Evolutionary conservation across 1,140 invertebrate species (phyloP).

Genomic region (Kradibia gibbosae): DNA sequence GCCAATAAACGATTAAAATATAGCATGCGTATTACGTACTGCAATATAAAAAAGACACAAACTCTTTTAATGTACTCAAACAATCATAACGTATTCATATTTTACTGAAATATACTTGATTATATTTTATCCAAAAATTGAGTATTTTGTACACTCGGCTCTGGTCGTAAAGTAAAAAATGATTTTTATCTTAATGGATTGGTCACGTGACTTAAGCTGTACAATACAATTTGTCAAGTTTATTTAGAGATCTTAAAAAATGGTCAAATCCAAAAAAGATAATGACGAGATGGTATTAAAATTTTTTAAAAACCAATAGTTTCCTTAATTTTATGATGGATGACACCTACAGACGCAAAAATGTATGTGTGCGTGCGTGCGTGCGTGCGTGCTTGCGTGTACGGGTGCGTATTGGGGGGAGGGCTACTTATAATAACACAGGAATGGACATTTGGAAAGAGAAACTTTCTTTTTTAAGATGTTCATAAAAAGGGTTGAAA

Average conservation of each 20-base stretch:
- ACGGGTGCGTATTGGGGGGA: too few species aligned
- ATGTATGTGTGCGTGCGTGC: too few species aligned
- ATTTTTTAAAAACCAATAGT: conserved; percentile 35
- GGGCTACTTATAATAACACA: neutral
- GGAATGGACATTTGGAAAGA: neutral
- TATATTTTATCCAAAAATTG: neutral
- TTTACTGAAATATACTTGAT: neutral
- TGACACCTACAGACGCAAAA: neutral
- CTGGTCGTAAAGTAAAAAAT: neutral
- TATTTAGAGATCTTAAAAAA: neutral
- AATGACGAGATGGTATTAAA: neutral
- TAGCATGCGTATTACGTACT: neutral
- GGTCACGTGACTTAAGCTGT: neutral
- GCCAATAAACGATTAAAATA: neutral
- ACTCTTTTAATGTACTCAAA: neutral
- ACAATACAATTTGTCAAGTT: neutral
- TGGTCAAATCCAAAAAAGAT: neutral
- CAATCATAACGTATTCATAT: neutral
- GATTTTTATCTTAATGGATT: neutral
- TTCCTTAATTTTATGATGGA: conserved; percentile 54
- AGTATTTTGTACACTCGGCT: neutral
- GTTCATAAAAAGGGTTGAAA: conserved; percentile 64
- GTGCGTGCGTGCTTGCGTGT: too few species aligned
- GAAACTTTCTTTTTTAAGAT: conserved; percentile 63
- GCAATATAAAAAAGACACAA: neutral